Conservation (phyloP, 1,140 invertebrate species). For the Microplitis demolitor region DNA sequence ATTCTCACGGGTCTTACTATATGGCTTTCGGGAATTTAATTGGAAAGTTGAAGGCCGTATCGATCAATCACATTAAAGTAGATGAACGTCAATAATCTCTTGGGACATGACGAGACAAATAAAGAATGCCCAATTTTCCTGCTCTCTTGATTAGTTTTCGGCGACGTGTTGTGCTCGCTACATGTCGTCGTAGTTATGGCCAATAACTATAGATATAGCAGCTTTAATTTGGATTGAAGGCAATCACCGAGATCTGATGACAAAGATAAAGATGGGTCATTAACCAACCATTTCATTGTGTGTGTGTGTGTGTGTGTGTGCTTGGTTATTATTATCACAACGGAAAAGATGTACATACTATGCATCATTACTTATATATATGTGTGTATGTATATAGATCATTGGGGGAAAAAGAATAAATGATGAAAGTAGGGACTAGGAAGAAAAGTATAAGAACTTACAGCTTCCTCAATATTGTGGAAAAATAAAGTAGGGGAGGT, state of each 20-base stretch:
- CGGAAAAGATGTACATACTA: not conserved
- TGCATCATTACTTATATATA: not conserved
- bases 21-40: slow-evolving; percentile 6
- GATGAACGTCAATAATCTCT: slow-evolving; percentile 3
- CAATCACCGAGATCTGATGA: not conserved
- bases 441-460: slow-evolving; percentile 2
- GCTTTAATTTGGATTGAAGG: not conserved
- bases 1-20: not conserved
- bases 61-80: slow-evolving; percentile 8
- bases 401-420: not conserved
- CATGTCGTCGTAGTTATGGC: no score
- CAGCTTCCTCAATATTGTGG: not conserved
- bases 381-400: not conserved
- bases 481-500: not conserved
- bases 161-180: no score
- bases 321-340: not conserved
- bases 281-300: slow-evolving; percentile 6
- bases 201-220: no score
- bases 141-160: no score
- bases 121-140: not conserved
- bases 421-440: not conserved
- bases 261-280: slow-evolving; percentile 19
- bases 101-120: not conserved
- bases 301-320: not conserved
- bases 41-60: slow-evolving; percentile 11